Conservation (phyloP, 2,113 vertebrate genomes). For the Camelus bactrianus region DNA sequence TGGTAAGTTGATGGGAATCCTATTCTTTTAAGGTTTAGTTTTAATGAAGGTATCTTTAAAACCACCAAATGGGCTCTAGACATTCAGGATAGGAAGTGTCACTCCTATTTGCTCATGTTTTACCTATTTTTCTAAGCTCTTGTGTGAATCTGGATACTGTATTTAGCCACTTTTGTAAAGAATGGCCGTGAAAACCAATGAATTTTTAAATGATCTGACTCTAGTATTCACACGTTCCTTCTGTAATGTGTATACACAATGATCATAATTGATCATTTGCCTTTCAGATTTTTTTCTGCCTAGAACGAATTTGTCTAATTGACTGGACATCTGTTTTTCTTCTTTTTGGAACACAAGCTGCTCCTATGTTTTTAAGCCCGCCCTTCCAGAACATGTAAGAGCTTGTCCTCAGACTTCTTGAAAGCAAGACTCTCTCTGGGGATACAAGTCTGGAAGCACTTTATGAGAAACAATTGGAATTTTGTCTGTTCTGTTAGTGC, state of each 20-base stretch:
- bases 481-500: not conserved
- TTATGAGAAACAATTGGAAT: conserved; percentile 34
- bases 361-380: not conserved
- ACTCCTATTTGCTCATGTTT: not conserved
- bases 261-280: not conserved
- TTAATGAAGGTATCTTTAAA: conserved; percentile 27
- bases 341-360: not conserved
- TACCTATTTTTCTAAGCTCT: not conserved
- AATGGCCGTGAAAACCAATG: not conserved
- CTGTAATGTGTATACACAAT: not conserved
- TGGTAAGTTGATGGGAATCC: not conserved
- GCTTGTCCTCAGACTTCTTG: conserved; percentile 45
- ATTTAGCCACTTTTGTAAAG: not conserved
- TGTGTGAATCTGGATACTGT: not conserved
- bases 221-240: not conserved
- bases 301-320: not conserved
- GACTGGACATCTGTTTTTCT: not conserved
- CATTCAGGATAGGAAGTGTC: not conserved
- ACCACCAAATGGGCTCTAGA: not conserved
- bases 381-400: conserved; percentile 45
- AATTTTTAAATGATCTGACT: not conserved
- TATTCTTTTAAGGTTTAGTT: not conserved
- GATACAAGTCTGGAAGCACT: conserved; percentile 47
- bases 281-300: not conserved
- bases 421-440: conserved; percentile 1